These are phyloP conservation scores for Galaxea fascicularis DNA, from an alignment of 92 coral and sea anemone species.

Conservation along the genomic window DNA sequence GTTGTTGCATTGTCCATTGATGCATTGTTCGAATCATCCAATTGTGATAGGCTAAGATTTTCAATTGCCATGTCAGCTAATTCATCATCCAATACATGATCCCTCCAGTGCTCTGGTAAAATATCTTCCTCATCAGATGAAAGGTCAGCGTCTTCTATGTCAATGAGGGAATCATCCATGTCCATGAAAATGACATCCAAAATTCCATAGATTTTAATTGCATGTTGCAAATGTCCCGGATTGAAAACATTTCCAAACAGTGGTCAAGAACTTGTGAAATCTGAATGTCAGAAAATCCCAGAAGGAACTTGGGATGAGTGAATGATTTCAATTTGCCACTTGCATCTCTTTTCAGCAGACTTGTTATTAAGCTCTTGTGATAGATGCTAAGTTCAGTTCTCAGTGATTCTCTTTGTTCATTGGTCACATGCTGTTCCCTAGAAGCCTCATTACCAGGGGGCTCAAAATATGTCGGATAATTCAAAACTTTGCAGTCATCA, in stretches of 20 bases:
- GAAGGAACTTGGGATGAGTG: conserved; percentile 31
- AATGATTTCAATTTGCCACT: conserved; percentile 39
- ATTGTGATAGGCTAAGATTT: conserved; percentile 38
- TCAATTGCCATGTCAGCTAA: conserved; percentile 52
- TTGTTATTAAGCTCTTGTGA: conserved; percentile 32
- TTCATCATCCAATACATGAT: conserved; percentile 47
- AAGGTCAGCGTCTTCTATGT: conserved; percentile 21
- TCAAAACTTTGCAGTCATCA: conserved; percentile 36
- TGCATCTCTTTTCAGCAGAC: conserved; percentile 44
- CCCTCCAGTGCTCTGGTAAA: conserved; percentile 25
- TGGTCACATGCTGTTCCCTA: conserved; percentile 11
- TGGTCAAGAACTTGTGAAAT: conserved; percentile 56
- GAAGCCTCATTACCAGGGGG: not conserved
- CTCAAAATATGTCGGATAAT: conserved; percentile 28
- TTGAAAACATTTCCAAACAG: conserved; percentile 34
- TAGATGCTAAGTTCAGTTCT: conserved; percentile 19
- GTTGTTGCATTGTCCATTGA: conserved; percentile 6
- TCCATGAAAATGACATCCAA: conserved; percentile 34
- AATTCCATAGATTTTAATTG: conserved; percentile 35
- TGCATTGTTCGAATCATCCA: conserved; percentile 48
- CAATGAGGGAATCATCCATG: conserved; percentile 10
- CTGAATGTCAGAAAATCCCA: conserved; percentile 66
- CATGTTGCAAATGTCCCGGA: conserved; percentile 50
- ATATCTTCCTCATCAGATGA: conserved; percentile 54
- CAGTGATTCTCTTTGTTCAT: conserved; percentile 16